These are phyloP conservation scores for Disparrhopalites patrizii DNA, from an alignment of 2,888 invertebrate genomes.

Conservation along the genomic window DNA sequence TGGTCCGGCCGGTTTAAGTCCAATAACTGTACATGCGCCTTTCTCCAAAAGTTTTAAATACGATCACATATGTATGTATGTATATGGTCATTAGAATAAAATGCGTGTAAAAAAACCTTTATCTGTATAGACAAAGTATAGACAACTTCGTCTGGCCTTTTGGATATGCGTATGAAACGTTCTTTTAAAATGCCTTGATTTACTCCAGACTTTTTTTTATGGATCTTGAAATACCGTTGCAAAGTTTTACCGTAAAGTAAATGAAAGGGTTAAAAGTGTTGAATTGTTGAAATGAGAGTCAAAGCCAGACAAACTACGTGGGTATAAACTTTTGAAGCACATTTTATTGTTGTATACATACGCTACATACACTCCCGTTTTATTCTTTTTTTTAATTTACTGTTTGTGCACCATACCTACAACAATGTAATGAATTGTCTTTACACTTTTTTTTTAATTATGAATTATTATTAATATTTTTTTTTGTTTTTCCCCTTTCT, in stretches of 20 bases:
- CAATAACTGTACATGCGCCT: no score
- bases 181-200: background rate
- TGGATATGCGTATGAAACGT: background rate
- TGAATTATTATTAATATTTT: no score
- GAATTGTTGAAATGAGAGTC: no score
- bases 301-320: background rate
- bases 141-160: background rate
- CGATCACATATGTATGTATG: no score
- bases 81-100: no score
- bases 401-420: slow-evolving; percentile 22
- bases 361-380: slow-evolving; percentile 17
- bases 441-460: slow-evolving; percentile 8
- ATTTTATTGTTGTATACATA: slow-evolving; percentile 23
- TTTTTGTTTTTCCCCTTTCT: no score
- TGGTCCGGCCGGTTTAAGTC: no score
- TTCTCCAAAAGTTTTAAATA: no score
- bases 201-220: background rate
- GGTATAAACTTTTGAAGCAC: slow-evolving; percentile 21
- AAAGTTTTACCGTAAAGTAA: no score
- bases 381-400: background rate
- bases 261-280: no score
- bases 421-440: slow-evolving; percentile 25
- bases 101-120: no score
- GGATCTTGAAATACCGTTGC: background rate
- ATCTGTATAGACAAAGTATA: no score